Percentiles rank a stretch among this genome's conserved stretches.
Conservation (phyloP, 2,113 vertebrate genomes). For the Microcebus murinus region DNA sequence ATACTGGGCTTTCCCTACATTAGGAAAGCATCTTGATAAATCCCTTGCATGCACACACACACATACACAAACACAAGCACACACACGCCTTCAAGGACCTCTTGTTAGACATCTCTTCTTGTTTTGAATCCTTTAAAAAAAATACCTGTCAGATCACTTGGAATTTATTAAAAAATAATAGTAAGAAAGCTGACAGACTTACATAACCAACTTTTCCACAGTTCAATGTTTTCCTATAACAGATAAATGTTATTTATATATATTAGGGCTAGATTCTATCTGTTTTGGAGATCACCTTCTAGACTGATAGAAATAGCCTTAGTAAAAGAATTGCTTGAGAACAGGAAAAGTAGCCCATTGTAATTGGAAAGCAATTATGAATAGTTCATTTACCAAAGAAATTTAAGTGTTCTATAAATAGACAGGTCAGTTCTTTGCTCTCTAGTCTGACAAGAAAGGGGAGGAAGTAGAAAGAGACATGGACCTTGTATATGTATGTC, state of each 20-base stretch:
- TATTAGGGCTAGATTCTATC: neutral
- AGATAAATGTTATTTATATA: neutral
- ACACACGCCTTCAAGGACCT: neutral
- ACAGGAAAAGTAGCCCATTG: neutral
- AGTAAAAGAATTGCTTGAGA: neutral
- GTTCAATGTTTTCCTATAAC: neutral
- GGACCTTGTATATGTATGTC: neutral
- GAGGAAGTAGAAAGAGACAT: neutral
- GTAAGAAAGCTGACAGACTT: neutral
- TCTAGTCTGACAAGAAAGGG: neutral
- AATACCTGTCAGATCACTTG: neutral
- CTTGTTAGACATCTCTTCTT: neutral
- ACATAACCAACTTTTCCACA: neutral
- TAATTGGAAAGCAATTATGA: neutral
- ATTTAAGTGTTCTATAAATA: neutral
- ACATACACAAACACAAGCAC: neutral
- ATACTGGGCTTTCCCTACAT: neutral
- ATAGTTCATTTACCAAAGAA: neutral
- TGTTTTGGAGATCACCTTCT: neutral
- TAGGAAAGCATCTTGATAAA: neutral
- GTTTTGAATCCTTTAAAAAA: neutral
- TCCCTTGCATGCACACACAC: neutral
- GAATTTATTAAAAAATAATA: neutral
- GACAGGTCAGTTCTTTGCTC: neutral
- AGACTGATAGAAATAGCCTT: neutral